Evolutionary conservation across 1,140 invertebrate species (phyloP).

Genomic region (Eciton burchellii): DNA sequence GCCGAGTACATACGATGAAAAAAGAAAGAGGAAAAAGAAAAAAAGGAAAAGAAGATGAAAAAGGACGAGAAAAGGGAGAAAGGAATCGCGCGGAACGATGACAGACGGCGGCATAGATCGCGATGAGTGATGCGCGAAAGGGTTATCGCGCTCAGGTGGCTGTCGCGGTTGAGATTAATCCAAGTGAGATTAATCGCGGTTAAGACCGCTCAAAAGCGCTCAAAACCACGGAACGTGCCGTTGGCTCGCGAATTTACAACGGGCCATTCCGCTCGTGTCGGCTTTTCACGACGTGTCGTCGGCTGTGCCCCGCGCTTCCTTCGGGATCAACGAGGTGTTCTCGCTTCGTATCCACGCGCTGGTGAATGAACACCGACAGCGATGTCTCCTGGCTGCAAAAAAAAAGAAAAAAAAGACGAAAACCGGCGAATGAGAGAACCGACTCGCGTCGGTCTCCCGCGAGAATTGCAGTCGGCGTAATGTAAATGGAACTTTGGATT

Average conservation of each 20-base stretch:
- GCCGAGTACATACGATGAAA: not conserved
- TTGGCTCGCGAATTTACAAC: slow-evolving; percentile 65
- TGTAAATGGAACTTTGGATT: not conserved
- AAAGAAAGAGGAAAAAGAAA: not conserved
- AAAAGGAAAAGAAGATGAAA: slow-evolving; percentile 27
- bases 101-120: slow-evolving; percentile 35
- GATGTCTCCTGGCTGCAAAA: slow-evolving; percentile 49
- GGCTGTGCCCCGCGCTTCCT: not conserved
- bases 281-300: slow-evolving; percentile 40
- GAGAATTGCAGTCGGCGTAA: not conserved
- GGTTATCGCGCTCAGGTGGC: slow-evolving; percentile 70
- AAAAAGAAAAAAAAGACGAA: slow-evolving; percentile 23
- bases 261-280: slow-evolving; percentile 64
- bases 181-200: slow-evolving; percentile 74
- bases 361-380: slow-evolving; percentile 25
- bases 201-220: slow-evolving; percentile 78
- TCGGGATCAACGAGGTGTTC: slow-evolving; percentile 54
- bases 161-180: slow-evolving; percentile 77
- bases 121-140: slow-evolving; percentile 67
- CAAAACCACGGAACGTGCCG: slow-evolving; percentile 61
- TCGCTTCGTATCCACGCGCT: not conserved
- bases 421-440: not conserved
- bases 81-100: slow-evolving; percentile 49
- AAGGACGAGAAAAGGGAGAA: not conserved
- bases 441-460: not conserved